Evolutionary conservation across 2,797 vertebrate species (phyloP).

Genomic region (Fringilla coelebs): DNA sequence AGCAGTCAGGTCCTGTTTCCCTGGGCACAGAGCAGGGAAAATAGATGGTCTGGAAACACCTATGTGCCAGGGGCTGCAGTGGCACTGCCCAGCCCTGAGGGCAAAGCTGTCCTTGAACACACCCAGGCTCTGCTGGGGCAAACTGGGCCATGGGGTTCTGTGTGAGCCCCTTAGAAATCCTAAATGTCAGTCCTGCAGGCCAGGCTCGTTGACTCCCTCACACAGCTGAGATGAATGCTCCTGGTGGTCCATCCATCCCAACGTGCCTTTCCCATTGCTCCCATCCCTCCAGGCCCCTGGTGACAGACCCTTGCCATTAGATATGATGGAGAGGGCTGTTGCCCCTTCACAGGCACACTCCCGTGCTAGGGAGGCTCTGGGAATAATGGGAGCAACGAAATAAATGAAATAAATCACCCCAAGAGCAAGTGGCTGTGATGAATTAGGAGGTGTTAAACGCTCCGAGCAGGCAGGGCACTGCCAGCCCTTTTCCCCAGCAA

Average conservation of each 20-base stretch:
- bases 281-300: not conserved
- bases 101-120: not conserved
- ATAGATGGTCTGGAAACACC: not conserved
- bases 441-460: constrained; percentile 3
- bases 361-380: not conserved
- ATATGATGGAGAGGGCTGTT: constrained; percentile 9
- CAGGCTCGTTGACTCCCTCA: not conserved
- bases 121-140: not conserved
- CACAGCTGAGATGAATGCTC: not conserved
- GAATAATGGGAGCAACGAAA: constrained; percentile 8
- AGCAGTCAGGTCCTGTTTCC: not conserved
- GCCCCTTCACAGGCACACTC: not conserved
- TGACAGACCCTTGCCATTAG: constrained; percentile 21
- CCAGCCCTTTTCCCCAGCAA: not conserved
- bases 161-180: not conserved
- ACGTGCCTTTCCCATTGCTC: not conserved
- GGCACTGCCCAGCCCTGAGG: not conserved
- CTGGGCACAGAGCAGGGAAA: not conserved
- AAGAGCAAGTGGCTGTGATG: constrained; percentile 36
- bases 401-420: constrained; percentile 13
- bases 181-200: not conserved
- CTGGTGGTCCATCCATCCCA: constrained; percentile 7
- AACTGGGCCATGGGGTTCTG: not conserved
- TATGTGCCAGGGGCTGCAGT: not conserved
- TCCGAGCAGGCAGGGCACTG: not conserved